Conservation (phyloP, 2,888 invertebrate species). For the Leuctra nigra region DNA sequence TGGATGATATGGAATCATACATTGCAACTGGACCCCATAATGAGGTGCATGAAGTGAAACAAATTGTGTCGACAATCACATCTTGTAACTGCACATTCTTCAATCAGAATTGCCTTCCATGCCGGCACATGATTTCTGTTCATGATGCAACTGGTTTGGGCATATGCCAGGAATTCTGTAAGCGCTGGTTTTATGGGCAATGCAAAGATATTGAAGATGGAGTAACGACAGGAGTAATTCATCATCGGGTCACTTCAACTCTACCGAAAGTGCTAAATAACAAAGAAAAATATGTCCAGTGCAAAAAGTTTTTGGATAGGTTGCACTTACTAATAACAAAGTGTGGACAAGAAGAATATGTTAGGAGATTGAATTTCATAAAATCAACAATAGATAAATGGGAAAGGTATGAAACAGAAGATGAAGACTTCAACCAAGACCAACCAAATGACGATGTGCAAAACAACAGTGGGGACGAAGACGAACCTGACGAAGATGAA, state of each 20-base stretch:
- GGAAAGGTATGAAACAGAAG: neutral
- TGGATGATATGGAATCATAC: neutral
- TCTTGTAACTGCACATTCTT: neutral
- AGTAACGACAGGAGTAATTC: neutral
- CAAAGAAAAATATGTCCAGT: neutral
- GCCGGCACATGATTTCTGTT: neutral
- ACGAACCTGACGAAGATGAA: neutral
- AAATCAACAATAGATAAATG: neutral
- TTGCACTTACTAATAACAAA: neutral
- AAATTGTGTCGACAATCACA: neutral
- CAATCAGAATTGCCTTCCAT: neutral
- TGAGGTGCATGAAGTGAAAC: neutral
- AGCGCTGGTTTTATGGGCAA: neutral
- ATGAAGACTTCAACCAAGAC: no score
- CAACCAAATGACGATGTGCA: no score
- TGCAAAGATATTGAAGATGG: neutral
- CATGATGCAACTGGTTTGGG: no score
- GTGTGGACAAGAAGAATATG: neutral
- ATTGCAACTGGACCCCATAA: neutral
- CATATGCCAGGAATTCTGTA: neutral
- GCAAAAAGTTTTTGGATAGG: neutral
- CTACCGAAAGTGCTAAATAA: neutral
- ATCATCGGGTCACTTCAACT: no score
- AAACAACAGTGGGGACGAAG: no score
- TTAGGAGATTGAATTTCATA: neutral